Evolutionary conservation across 2,888 invertebrate genomes (phyloP), one percentile per base, ranked within the genome.

Genomic region (Acleris emargana): DNA sequence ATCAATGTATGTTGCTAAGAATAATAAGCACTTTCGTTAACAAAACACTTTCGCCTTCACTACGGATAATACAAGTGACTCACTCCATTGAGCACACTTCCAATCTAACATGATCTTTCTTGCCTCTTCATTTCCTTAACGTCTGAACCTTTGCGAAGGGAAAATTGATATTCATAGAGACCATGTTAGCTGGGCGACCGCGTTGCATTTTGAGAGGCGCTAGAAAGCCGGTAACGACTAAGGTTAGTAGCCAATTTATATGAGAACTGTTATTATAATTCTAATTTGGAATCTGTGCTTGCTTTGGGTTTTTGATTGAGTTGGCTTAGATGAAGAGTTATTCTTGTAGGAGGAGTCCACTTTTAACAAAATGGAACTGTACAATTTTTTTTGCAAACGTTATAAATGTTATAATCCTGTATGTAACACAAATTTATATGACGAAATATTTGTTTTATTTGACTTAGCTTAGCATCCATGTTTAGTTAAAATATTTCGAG

Each of bases 1-100:
- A 61, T 61, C 60, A 64, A 70, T 42, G 63, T 58, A 58, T 53
- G 64, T 67, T 62, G 53, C 58, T 55, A 59, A 42, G 57, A 64
- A 49, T 54, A 60, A 64, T 62, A 62, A 68, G 71, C 76, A 85
- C 89, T 89, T 89, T 89, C 89, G 84, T 87, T 82, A 74, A 70
- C 70, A 70, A 70, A 78, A 78, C 77, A 87, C 89, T 89, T 89
- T 89, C 89, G 84, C 84, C 84, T 83, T 87, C 83, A 77, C 38
- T n/a, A 13, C 67, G 76, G 75, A 77, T 80, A 82, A 81, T 77
- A 75, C 68, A 70, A 69, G 74, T 82, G 83, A 82, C 76, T 82
- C 84, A 82, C 77, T 76, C 79, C 81, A 83, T 78, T 73, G 68
- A 70, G 69, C 73, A 77, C 69, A 64, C 49, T 17, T 53, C 71